A percentile compares a stretch with the other conserved stretches of the same genome.
Evolutionary conservation across 2,113 vertebrate genomes (phyloP).

Genomic region (Colistium nudipinnis): DNA sequence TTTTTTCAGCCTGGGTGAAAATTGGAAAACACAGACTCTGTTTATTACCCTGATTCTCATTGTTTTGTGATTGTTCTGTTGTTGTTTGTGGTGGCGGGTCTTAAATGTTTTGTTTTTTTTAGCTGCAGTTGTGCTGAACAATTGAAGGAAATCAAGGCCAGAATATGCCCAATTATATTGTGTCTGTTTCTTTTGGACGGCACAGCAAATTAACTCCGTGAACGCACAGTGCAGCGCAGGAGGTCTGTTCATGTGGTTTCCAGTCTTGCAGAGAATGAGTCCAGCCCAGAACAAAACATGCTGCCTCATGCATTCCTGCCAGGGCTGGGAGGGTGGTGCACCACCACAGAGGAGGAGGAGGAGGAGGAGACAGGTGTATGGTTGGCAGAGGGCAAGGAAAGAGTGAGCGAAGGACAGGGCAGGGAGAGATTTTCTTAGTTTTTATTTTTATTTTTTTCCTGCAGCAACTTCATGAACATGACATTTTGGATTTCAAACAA

Average conservation of each 20-base stretch:
- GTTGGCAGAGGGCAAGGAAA: slow-evolving; percentile 48
- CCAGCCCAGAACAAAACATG: slow-evolving; percentile 65
- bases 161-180: too few species aligned
- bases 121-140: too few species aligned
- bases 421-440: slow-evolving; percentile 1
- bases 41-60: too few species aligned
- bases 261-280: slow-evolving; percentile 31
- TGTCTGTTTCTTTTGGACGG: neutral
- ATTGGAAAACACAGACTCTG: too few species aligned
- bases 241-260: slow-evolving; percentile 68
- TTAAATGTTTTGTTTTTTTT: too few species aligned
- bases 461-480: neutral
- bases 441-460: slow-evolving; percentile 31
- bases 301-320: slow-evolving; percentile 75
- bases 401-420: slow-evolving; percentile 25
- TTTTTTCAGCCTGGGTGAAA: too few species aligned
- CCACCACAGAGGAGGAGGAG: neutral
- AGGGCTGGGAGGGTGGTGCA: neutral
- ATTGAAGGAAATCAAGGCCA: too few species aligned
- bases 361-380: slow-evolving; percentile 54
- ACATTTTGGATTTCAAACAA: too few species aligned
- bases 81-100: too few species aligned
- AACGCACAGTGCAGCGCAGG: slow-evolving; percentile 42
- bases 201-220: slow-evolving; percentile 25
- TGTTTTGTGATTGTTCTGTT: too few species aligned